Evolutionary conservation across 1,140 invertebrate species (phyloP).

Genomic region (Rhagoletis pomonella): DNA sequence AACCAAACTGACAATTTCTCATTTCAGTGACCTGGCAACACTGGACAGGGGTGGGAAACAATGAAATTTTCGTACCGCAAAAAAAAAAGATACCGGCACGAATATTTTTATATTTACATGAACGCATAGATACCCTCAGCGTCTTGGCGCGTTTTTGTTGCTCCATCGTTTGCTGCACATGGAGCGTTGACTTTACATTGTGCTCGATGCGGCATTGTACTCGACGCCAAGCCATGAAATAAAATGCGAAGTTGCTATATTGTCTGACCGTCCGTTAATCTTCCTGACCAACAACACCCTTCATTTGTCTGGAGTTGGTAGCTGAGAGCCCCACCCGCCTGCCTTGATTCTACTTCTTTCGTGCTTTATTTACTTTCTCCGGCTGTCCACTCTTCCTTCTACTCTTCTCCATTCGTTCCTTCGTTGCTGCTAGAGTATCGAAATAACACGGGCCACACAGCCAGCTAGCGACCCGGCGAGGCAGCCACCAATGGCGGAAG

Average conservation of each 20-base stretch:
- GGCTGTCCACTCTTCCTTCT: neutral
- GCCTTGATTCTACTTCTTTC: neutral
- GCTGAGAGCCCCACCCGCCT: neutral
- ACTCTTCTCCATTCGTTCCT: no score
- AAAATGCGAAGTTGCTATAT: slow-evolving; percentile 11
- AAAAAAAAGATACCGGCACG: no score
- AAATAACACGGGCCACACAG: neutral
- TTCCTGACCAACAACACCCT: neutral
- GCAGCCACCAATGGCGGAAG: slow-evolving; percentile 27
- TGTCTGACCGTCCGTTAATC: slow-evolving; percentile 30
- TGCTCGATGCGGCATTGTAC: neutral
- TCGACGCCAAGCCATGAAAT: neutral
- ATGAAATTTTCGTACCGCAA: no score
- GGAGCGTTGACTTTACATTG: neutral
- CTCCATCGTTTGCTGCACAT: neutral
- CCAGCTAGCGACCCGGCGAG: no score
- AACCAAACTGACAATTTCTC: no score
- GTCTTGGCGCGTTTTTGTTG: neutral
- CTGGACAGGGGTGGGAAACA: no score
- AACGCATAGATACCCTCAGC: neutral
- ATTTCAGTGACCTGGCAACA: no score
- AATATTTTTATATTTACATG: neutral
- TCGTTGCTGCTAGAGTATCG: neutral
- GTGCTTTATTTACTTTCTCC: neutral
- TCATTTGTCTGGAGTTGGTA: neutral